Evolutionary conservation across 2,797 vertebrate species (phyloP).

Genomic region (Benthosema pterotum): DNA sequence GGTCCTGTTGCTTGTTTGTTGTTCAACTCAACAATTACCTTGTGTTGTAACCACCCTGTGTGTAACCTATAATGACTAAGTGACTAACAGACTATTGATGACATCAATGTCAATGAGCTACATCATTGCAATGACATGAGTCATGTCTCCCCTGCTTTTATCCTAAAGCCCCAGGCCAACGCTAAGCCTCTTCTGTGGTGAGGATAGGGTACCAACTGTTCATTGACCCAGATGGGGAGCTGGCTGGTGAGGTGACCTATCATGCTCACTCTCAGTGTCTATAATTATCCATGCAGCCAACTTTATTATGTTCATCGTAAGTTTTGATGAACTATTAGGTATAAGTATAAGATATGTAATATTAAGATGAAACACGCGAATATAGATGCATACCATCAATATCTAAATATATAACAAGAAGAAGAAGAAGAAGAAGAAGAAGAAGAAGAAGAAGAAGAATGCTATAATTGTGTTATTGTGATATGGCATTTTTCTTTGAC

Average conservation of each 20-base stretch:
- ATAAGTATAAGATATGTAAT: no score
- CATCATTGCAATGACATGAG: constrained; percentile 49
- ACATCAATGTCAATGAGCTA: no score
- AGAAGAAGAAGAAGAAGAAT: no score
- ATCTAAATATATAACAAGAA: no score
- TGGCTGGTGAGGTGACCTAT: no score
- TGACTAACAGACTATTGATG: constrained; percentile 12
- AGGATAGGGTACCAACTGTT: constrained; percentile 61
- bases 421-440: no score
- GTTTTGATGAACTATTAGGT: no score
- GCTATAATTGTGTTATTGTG: background rate
- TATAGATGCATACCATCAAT: no score
- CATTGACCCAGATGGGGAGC: constrained; percentile 29
- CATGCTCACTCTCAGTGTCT: constrained; percentile 27
- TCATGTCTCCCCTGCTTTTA: constrained; percentile 57
- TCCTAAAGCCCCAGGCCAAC: constrained; percentile 36
- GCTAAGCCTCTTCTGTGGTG: constrained; percentile 46
- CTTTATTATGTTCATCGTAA: constrained; percentile 25
- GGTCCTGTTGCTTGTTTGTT: constrained; percentile 20
- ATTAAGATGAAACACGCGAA: no score
- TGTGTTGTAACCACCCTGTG: no score
- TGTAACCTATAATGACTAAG: background rate
- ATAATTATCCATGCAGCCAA: constrained; percentile 54
- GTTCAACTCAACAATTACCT: constrained; percentile 13
- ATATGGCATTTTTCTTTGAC: background rate